Evolutionary conservation across 2,797 vertebrate genomes (phyloP).

Genomic region (Urosaurus nigricauda): DNA sequence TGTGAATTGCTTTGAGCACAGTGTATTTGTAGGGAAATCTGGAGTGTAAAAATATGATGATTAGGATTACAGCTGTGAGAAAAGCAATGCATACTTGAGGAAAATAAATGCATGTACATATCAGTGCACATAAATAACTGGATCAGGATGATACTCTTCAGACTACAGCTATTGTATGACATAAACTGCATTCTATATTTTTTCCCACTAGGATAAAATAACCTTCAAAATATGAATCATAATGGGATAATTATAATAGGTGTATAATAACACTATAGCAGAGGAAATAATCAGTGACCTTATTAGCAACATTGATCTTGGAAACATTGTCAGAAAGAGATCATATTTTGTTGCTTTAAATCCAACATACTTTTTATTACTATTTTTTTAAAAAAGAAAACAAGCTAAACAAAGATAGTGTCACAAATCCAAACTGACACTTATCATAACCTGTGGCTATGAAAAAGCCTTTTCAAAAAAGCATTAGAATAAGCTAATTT

Average conservation of each 20-base stretch:
- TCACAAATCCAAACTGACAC: constrained; percentile 77
- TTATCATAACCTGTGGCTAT: constrained; percentile 70
- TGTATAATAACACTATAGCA: constrained; percentile 68
- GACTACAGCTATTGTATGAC: neutral
- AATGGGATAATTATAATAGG: constrained; percentile 63
- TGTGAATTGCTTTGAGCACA: neutral
- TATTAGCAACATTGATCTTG: constrained; percentile 59
- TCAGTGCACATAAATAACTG: neutral
- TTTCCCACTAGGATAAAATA: constrained; percentile 49
- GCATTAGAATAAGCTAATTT: constrained; percentile 82
- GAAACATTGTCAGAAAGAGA: constrained; percentile 64
- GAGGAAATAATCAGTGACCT: constrained; percentile 63
- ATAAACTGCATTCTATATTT: constrained; percentile 59
- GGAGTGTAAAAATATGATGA: neutral
- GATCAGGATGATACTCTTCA: neutral
- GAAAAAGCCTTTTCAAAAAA: constrained; percentile 73
- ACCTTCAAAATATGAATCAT: constrained; percentile 66
- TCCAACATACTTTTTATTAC: constrained; percentile 40
- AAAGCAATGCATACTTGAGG: neutral
- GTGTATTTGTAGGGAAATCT: neutral
- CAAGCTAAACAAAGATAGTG: constrained; percentile 74
- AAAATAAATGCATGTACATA: constrained; percentile 6
- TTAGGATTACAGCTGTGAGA: neutral
- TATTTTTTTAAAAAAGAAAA: constrained; percentile 57
- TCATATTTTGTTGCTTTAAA: constrained; percentile 66